Evolutionary conservation across 2,888 invertebrate genomes (phyloP), one percentile per base, ranked within the genome.

Genomic region (Ceraclea dissimilis): DNA sequence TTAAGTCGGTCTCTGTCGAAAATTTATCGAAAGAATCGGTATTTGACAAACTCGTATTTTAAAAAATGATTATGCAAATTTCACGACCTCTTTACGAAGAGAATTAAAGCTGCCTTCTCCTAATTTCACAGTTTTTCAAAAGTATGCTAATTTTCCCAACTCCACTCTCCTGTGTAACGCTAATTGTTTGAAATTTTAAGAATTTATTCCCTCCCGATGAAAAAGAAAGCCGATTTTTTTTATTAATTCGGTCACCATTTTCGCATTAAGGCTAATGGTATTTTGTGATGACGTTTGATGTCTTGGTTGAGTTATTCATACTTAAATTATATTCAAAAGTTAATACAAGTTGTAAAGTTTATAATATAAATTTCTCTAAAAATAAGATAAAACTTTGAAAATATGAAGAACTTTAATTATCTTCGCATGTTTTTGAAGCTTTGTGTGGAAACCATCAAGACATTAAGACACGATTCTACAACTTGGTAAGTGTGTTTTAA

Each of bases 171-270:
- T 16, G 16, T 13, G n/a, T 39, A 8, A 39, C 39, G 39, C 39
- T 39, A 39, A 39, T 39, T 39, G 39, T 39, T 39, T 39, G 16
- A 39, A 39, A 39, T 39, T 39, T 39, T 39, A 39, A 39, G 39
- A 39, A 39, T 39, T 39, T 39, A 39, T 13, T 39, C 39, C 39
- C n/a, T 11, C 16, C 39, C 13, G 39, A 13, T 8, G 39, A 16
- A 39, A 39, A 39, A 39, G 5, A 4, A n/a, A 13, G 8, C 5
- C 8, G 13, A n/a, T 39, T 39, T 4, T 39, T 16, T n/a, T 39
- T 39, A 8, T 39, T 8, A 6, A 26, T 39, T 16, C 39, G 16
- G 39, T 13, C 39, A 39, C 16, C 39, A 16, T 39, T 39, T 39
- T n/a, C 13, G 13, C 39, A 39, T 39, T 39, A 39, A 16, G 5